Evolutionary conservation across 2,888 invertebrate species (phyloP).

Genomic region (Calameuta idolon): DNA sequence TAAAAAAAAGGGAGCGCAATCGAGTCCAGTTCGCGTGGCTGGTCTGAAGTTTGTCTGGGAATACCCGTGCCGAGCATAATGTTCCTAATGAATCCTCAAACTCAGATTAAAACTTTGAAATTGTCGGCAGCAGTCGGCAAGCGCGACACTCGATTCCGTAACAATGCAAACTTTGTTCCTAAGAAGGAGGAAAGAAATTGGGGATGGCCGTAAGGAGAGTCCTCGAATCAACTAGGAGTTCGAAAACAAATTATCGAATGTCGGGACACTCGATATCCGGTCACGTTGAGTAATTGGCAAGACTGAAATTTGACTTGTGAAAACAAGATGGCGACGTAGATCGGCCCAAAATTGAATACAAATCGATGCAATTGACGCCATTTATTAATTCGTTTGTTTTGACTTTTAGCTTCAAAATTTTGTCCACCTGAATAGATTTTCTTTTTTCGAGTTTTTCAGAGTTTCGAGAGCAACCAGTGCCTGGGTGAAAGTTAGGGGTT

Average conservation of each 20-base stretch:
- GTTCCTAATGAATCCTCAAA: conserved; percentile 57
- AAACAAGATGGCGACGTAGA: not conserved
- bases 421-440: not conserved
- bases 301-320: not conserved
- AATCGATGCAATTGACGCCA: not conserved
- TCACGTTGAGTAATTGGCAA: not conserved
- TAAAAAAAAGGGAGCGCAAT: not conserved
- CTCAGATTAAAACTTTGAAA: conserved; percentile 65
- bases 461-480: not conserved
- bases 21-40: conserved; percentile 38
- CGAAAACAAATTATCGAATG: conserved; percentile 46
- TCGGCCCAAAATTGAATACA: not conserved
- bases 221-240: not conserved
- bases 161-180: conserved; percentile 58
- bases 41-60: conserved; percentile 44
- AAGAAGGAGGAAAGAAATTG: not conserved
- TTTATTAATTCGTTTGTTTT: not conserved
- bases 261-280: not conserved
- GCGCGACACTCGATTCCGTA: conserved; percentile 56
- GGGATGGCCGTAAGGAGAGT: not conserved
- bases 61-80: conserved; percentile 39
- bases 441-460: not conserved
- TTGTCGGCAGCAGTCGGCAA: conserved; percentile 55
- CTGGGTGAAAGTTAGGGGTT: not conserved
- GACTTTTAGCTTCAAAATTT: not conserved